Evolutionary conservation across 2,113 vertebrate species (phyloP).

Genomic region (Halcyon senegalensis): DNA sequence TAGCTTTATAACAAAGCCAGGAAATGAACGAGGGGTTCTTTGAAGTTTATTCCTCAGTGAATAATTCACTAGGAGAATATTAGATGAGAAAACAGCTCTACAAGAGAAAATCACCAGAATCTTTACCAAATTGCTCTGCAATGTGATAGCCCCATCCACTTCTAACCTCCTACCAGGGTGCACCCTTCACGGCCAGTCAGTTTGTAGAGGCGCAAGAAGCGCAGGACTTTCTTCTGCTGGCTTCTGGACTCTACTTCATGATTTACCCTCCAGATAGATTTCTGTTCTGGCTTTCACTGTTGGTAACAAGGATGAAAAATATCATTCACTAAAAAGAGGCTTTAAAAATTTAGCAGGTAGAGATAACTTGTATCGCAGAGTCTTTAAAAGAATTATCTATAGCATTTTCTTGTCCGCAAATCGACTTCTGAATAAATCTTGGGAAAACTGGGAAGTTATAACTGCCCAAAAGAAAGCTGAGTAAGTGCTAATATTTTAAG

Average conservation of each 20-base stretch:
- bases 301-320: not conserved
- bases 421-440: not conserved
- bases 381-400: not conserved
- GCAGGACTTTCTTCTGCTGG: not conserved
- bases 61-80: not conserved
- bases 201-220: not conserved
- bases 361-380: not conserved
- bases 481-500: not conserved
- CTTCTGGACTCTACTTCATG: not conserved
- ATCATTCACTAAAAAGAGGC: not conserved
- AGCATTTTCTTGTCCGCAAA: not conserved
- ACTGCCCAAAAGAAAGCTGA: not conserved
- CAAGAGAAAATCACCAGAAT: not conserved
- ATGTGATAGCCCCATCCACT: not conserved
- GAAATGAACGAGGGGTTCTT: rapidly evolving
- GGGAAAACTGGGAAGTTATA: not conserved
- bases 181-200: not conserved
- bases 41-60: not conserved
- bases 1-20: not conserved
- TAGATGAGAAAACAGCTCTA: not conserved
- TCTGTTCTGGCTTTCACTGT: not conserved
- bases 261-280: not conserved
- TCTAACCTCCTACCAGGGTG: not conserved
- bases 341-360: not conserved
- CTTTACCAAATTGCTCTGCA: not conserved